Conservation (phyloP, 2,888 invertebrate species). For the Conistra vaccinii region DNA sequence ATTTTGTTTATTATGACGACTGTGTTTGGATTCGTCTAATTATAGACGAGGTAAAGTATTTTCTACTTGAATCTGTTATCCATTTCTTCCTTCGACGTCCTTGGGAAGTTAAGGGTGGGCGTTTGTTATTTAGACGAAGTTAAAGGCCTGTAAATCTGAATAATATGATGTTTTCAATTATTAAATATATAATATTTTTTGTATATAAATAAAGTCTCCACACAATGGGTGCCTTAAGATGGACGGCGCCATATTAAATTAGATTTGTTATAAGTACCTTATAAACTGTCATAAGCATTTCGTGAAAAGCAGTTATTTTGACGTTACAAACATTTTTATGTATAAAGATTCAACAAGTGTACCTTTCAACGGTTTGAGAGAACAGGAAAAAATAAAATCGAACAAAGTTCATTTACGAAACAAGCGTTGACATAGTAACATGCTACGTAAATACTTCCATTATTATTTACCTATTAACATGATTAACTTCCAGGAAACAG, state of each 20-base stretch:
- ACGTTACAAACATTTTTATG: too few species aligned
- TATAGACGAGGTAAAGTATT: conserved; percentile 68
- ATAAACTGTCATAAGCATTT: too few species aligned
- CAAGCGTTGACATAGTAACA: not conserved
- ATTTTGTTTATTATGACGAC: conserved; percentile 42
- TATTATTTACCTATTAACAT: conserved; percentile 14
- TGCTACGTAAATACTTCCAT: not conserved
- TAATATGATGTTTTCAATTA: conserved; percentile 21
- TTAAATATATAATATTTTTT: not conserved
- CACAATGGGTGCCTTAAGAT: not conserved
- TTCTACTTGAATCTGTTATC: conserved; percentile 72
- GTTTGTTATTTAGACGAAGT: conserved; percentile 32
- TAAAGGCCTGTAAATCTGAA: conserved; percentile 11
- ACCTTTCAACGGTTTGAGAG: not conserved
- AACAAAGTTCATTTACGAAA: conserved; percentile 11
- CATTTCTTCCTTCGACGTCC: conserved; percentile 69
- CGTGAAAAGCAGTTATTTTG: too few species aligned
- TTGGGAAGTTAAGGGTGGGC: conserved; percentile 63
- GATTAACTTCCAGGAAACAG: conserved; percentile 3
- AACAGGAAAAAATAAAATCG: conserved; percentile 17
- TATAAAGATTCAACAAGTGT: conserved; percentile 12
- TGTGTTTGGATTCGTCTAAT: conserved; percentile 48
- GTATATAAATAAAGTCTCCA: too few species aligned
- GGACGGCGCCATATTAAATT: not conserved
- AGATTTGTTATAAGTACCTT: too few species aligned